phyloP scores from a whole-genome alignment of 2,113 vertebrate genomes.

The Daubentonia madagascariensis region DNA sequence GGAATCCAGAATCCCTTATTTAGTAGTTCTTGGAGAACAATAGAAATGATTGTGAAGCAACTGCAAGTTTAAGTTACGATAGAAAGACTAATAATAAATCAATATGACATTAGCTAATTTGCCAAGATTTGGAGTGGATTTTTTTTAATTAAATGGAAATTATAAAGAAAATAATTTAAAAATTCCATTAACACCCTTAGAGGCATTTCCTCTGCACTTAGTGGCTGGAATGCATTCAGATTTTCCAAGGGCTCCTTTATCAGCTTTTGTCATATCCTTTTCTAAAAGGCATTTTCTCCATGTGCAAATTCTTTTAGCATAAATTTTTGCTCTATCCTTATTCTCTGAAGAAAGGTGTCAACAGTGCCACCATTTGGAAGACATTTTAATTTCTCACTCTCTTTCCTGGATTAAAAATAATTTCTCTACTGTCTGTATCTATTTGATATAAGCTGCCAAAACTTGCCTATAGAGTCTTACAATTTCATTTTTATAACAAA shows the following conservation, averaged over 20 bases:
- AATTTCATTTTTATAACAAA: background rate
- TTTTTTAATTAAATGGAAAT: slow-evolving; percentile 24
- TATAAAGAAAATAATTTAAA: background rate
- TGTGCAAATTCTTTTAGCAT: background rate
- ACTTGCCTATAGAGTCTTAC: background rate
- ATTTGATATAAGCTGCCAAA: background rate
- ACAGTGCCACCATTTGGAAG: background rate
- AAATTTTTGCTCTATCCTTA: background rate
- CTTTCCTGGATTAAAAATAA: slow-evolving; percentile 19
- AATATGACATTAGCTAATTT: background rate
- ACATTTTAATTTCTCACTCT: background rate
- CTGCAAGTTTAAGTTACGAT: background rate
- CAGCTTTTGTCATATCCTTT: background rate
- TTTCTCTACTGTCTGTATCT: background rate
- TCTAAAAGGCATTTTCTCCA: background rate
- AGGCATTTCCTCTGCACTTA: background rate
- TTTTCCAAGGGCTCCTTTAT: background rate
- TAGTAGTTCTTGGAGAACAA: background rate
- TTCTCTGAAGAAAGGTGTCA: slow-evolving; percentile 13
- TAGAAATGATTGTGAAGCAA: background rate
- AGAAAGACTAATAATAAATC: background rate
- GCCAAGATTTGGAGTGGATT: background rate
- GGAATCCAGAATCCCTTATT: background rate
- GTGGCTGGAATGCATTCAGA: background rate
- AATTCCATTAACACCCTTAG: background rate